phyloP scores from a whole-genome alignment of 1,140 invertebrate species.

The Euwallacea similis region DNA sequence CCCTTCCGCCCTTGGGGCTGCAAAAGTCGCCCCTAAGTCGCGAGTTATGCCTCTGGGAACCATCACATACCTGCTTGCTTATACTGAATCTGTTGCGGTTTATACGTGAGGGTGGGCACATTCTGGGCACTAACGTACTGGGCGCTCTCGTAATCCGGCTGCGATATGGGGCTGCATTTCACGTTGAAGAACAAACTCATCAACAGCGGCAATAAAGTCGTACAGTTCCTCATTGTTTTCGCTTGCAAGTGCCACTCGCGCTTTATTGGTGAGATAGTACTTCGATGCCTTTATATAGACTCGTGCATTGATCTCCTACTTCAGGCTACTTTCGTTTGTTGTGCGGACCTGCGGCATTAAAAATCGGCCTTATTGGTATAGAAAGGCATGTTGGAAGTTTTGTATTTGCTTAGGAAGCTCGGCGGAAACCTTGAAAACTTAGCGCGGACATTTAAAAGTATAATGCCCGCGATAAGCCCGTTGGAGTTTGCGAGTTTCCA shows the following conservation, averaged over 20 bases:
- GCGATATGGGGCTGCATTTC: conserved; percentile 33
- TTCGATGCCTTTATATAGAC: conserved; percentile 20
- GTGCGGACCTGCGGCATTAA: not conserved
- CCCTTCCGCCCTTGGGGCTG: conserved; percentile 20
- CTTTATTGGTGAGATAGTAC: not conserved
- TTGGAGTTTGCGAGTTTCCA: conserved; percentile 10
- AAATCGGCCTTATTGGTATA: conserved; percentile 4
- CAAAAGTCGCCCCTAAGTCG: not conserved
- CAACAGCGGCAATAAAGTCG: conserved; percentile 16
- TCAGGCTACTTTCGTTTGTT: conserved; percentile 22
- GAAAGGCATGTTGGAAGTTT: not conserved
- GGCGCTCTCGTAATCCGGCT: conserved; percentile 38
- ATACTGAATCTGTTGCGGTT: conserved; percentile 36
- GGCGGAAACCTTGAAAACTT: not conserved
- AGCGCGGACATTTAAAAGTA: conserved; percentile 4
- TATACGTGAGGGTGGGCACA: conserved; percentile 35
- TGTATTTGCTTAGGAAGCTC: not conserved
- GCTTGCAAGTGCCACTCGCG: not conserved
- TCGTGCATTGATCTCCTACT: conserved; percentile 25
- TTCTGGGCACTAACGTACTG: conserved; percentile 37
- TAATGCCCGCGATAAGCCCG: conserved; percentile 8
- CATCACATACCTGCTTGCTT: conserved; percentile 30
- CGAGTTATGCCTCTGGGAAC: not conserved
- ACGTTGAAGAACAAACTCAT: conserved; percentile 29
- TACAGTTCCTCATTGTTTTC: conserved; percentile 26